phyloP scores from a whole-genome alignment of 1,140 invertebrate species.

The Andricus grossulariae region DNA sequence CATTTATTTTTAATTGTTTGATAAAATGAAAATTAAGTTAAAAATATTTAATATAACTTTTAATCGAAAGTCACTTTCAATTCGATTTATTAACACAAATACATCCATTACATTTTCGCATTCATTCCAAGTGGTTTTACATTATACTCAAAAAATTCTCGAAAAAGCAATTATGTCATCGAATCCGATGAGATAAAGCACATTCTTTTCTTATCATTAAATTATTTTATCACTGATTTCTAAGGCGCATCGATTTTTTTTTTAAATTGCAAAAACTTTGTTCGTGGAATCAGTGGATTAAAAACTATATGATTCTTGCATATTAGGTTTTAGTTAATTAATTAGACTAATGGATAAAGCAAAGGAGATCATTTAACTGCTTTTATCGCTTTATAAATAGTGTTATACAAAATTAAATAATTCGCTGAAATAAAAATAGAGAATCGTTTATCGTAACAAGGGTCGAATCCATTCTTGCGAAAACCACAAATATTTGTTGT shows the following conservation, averaged over 20 bases:
- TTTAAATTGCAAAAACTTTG: not conserved
- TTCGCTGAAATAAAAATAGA: conserved; percentile 14
- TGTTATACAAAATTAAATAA: conserved; percentile 18
- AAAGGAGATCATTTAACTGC: conserved; percentile 29
- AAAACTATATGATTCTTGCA: conserved; percentile 6
- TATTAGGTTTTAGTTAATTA: not conserved
- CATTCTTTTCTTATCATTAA: not conserved
- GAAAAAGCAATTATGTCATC: too few species aligned
- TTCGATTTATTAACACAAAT: not conserved
- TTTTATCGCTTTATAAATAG: conserved; percentile 15
- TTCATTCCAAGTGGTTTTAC: not conserved
- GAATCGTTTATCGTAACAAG: too few species aligned
- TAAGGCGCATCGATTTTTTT: not conserved
- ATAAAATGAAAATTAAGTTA: not conserved
- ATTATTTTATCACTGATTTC: not conserved
- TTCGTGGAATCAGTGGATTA: not conserved
- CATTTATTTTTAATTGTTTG: not conserved
- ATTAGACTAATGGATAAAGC: conserved; percentile 13
- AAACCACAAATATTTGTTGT: too few species aligned
- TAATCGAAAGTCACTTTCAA: not conserved
- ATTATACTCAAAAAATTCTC: not conserved
- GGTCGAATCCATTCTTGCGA: too few species aligned
- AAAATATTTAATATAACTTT: not conserved
- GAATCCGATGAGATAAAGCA: too few species aligned
- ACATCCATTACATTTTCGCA: not conserved